phyloP scores from a whole-genome alignment of 2,888 invertebrate species.

The Antitype chi region DNA sequence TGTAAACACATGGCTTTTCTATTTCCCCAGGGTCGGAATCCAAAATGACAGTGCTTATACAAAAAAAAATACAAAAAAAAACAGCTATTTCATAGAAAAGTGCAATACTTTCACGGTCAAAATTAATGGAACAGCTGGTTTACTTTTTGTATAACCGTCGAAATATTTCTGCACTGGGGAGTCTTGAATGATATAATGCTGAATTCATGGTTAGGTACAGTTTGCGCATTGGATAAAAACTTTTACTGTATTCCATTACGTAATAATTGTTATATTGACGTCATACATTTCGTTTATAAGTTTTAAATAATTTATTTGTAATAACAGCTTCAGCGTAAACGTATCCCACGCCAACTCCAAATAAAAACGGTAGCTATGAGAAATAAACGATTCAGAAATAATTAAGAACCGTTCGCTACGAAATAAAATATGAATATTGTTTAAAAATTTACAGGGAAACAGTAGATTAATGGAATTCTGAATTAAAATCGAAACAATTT shows the following conservation, averaged over 20 bases:
- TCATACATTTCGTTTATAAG: not conserved
- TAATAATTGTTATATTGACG: not conserved
- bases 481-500: not conserved
- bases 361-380: constrained; percentile 6
- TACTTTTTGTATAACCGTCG: no score
- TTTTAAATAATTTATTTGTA: not conserved
- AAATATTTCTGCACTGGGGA: no score
- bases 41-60: not conserved
- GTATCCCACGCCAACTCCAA: not conserved
- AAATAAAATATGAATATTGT: constrained; percentile 5
- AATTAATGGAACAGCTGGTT: no score
- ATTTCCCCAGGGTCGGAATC: not conserved
- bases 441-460: not conserved
- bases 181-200: no score
- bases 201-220: no score
- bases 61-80: no score
- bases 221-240: no score
- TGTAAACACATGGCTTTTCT: not conserved
- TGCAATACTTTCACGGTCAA: no score
- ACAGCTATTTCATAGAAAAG: no score
- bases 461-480: not conserved
- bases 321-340: not conserved
- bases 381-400: constrained; percentile 17
- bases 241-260: not conserved
- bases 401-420: not conserved